These are phyloP conservation scores for Rotaria macrura DNA, from an alignment of 2,888 invertebrate genomes.

Conservation along the genomic window DNA sequence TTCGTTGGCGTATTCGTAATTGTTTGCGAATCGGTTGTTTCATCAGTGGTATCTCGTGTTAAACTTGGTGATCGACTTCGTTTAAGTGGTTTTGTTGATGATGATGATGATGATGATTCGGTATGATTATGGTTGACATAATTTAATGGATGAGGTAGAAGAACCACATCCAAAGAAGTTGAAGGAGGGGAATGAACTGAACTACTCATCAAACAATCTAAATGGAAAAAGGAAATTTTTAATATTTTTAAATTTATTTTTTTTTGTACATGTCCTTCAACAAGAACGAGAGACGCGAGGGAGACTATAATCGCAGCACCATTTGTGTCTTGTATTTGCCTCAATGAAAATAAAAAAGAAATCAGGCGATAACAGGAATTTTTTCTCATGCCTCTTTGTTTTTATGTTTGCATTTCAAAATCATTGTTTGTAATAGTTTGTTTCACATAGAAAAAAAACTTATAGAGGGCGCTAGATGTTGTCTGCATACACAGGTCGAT, in stretches of 20 bases:
- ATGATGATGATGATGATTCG: background rate
- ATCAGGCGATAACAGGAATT: no score
- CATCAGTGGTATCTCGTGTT: background rate
- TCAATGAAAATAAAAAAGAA: background rate
- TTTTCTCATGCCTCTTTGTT: no score
- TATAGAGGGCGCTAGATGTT: no score
- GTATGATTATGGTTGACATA: slow-evolving; percentile 15
- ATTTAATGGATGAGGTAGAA: background rate
- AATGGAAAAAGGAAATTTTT: background rate
- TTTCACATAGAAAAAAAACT: no score
- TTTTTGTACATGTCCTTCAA: background rate
- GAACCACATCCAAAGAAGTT: background rate
- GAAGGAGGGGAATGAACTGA: background rate
- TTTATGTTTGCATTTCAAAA: no score
- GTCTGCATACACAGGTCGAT: no score
- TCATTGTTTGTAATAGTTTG: no score
- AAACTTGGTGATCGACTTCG: background rate
- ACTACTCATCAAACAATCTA: slow-evolving; percentile 16
- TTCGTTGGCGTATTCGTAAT: background rate
- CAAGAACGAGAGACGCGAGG: background rate
- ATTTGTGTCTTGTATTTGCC: background rate
- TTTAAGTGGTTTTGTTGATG: background rate
- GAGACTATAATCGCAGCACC: background rate
- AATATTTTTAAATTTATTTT: background rate
- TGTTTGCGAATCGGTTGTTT: background rate